These are phyloP conservation scores for Bucorvus abyssinicus DNA, from an alignment of 2,797 vertebrate species.

Conservation along the genomic window DNA sequence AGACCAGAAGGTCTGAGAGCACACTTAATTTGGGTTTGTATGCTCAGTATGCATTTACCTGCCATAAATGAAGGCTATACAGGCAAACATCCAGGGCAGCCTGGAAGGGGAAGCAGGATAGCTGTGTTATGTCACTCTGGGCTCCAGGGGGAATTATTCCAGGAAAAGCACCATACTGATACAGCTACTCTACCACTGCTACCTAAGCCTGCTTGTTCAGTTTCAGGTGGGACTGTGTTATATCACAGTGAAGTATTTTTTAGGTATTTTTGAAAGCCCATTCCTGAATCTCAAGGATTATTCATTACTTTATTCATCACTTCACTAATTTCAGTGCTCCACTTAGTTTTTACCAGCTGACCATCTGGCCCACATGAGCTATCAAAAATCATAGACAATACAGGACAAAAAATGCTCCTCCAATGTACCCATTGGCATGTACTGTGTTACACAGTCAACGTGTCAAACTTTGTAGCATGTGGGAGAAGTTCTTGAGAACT, in stretches of 20 bases:
- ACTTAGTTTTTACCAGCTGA: not conserved
- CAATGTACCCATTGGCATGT: not conserved
- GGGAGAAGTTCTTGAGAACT: not conserved
- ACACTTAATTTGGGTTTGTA: not conserved
- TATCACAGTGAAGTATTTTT: not conserved
- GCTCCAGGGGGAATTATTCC: not conserved
- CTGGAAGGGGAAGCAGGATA: not conserved
- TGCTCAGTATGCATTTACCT: accelerated
- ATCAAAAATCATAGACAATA: not conserved
- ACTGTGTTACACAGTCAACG: not conserved
- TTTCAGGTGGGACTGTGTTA: not conserved
- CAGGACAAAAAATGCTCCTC: not conserved
- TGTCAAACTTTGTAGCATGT: not conserved
- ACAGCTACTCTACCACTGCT: not conserved
- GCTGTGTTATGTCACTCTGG: not conserved
- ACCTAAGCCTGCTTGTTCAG: not conserved
- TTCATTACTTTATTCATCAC: not conserved
- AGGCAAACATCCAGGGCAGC: not conserved
- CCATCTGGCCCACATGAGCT: not conserved
- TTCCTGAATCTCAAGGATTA: not conserved
- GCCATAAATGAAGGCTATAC: not conserved
- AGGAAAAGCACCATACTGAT: not conserved
- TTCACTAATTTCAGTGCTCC: not conserved
- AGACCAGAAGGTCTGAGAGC: not conserved
- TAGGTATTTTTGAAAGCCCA: not conserved